These are phyloP conservation scores for Australoheros facetus DNA, from an alignment of 2,797 vertebrate genomes.

Conservation along the genomic window DNA sequence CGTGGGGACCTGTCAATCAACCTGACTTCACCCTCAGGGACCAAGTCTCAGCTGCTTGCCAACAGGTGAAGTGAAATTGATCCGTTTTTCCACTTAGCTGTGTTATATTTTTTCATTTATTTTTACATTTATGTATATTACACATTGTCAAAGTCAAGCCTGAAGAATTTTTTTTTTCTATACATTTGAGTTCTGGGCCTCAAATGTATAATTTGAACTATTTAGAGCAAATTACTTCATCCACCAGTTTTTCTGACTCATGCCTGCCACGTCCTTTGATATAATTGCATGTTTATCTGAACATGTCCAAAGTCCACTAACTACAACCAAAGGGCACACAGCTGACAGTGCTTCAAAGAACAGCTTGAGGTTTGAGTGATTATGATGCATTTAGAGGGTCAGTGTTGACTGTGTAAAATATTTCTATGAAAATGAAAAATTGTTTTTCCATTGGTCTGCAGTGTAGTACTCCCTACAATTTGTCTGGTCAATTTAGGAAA, in stretches of 20 bases:
- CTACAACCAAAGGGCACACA: background rate
- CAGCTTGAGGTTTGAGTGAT: background rate
- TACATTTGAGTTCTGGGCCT: background rate
- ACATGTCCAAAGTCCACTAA: background rate
- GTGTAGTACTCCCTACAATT: background rate
- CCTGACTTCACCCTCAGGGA: constrained; percentile 97
- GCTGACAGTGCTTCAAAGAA: background rate
- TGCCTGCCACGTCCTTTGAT: background rate
- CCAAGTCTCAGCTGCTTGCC: constrained; percentile 95
- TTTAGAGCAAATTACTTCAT: background rate
- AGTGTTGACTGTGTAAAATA: background rate
- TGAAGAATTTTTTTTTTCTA: background rate
- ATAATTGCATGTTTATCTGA: background rate
- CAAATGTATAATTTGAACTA: background rate
- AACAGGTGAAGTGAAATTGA: constrained; percentile 85
- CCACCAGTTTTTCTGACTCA: background rate
- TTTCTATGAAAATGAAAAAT: background rate
- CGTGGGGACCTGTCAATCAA: constrained; percentile 98
- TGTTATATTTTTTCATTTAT: background rate
- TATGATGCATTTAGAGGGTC: background rate
- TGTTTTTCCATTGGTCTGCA: background rate
- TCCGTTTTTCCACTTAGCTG: background rate
- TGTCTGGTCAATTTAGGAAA: background rate
- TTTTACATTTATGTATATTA: background rate
- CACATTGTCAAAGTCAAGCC: background rate